Base-by-base conservation (phyloP, 2,888 invertebrate genomes). In the Clepsis dumicolana region DNA sequence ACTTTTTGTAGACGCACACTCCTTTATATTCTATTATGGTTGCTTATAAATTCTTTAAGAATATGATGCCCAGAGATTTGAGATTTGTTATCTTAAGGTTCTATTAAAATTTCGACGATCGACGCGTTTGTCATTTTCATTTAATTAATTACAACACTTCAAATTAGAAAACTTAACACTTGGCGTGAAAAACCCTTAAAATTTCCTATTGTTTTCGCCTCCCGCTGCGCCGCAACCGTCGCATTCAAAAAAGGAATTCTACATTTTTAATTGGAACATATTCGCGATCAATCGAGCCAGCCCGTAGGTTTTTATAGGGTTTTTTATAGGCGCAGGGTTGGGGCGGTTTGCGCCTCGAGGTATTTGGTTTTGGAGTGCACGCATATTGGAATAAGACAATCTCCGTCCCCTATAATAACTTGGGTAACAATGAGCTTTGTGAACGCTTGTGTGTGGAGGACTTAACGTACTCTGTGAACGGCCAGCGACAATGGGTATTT, bases 201-300 rank as follows among this genome's bases (percentile, higher is more conserved):
- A 62, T 7, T 57, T 59, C 41, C 48, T 62, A 67, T 67, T 67
- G 67, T 48, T 59, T 62, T 56, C 62, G 63, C 50, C 79, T 77
- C 83, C 81, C 74, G 82, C 83, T 75, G 85, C 61, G 80, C 35
- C 70, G 74, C 78, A 77, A 75, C 75, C 78, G 80, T 74, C 73
- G 77, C 76, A 78, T 81, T 85, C 83, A 81, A 83, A 86, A 80
- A 80, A 74, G 74, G 78, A 85, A 81, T 76, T 77, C 77, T 69
- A 67, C 70, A 64, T 82, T 89, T 89, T 88, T 91, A 92, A 91
- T 92, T 92, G 91, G 90, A 90, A 88, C 90, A 92, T 91, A 91
- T 92, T 92, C 89, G 81, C 77, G 83, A 83, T 87, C 85, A 84
- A 82, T 83, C 81, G 80, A 73, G 76, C 80, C 79, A 80, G 79